phyloP scores from a whole-genome alignment of 2,797 vertebrate genomes.

The Enteromius argenteus region DNA sequence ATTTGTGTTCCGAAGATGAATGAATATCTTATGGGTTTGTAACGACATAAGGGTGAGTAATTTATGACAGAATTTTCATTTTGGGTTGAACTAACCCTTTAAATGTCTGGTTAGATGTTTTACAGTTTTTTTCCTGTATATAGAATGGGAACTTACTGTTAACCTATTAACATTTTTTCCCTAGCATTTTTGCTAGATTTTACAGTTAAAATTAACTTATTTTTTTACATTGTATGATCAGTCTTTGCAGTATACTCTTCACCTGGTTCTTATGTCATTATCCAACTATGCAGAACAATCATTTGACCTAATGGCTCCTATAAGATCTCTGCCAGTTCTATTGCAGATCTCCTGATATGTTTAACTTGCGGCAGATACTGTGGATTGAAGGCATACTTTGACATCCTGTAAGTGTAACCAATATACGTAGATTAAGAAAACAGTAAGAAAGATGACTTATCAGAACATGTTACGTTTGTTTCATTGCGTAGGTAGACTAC shows the following conservation, averaged over 20 bases:
- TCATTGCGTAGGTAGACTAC: neutral
- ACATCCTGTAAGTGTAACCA: neutral
- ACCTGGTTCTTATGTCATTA: neutral
- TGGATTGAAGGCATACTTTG: constrained; percentile 23
- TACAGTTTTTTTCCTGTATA: too few relatives aligned
- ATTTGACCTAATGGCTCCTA: constrained; percentile 12
- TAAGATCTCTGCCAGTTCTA: neutral
- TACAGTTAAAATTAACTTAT: too few relatives aligned
- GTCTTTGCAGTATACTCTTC: neutral
- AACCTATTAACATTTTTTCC: too few relatives aligned
- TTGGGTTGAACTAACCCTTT: too few relatives aligned
- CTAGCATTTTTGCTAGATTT: too few relatives aligned
- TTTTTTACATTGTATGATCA: too few relatives aligned
- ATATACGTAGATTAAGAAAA: neutral
- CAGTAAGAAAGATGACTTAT: constrained; percentile 1
- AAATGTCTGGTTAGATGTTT: too few relatives aligned
- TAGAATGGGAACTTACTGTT: too few relatives aligned
- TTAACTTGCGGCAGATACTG: neutral
- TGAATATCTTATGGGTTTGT: too few relatives aligned
- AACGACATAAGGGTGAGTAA: too few relatives aligned
- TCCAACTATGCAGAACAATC: constrained; percentile 6
- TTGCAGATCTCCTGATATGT: constrained; percentile 5
- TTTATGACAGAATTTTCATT: too few relatives aligned
- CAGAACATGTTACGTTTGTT: neutral
- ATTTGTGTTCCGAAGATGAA: too few relatives aligned